Conservation (phyloP, 2,113 vertebrate genomes). For the Gadus macrocephalus region DNA sequence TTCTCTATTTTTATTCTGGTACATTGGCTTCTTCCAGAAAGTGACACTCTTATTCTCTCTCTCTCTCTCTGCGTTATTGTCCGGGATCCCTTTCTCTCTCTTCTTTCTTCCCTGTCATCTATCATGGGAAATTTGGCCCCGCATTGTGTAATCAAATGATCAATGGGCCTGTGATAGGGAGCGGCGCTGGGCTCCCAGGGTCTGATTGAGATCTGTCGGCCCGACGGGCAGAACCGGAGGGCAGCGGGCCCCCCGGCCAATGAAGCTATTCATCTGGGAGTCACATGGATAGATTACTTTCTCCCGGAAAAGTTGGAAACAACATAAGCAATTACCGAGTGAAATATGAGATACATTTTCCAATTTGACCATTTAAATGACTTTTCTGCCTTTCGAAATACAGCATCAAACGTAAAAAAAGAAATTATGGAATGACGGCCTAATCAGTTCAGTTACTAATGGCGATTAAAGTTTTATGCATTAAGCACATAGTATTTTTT, state of each 20-base stretch:
- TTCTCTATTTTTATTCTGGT: not conserved
- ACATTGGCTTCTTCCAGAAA: no score
- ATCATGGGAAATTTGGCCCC: slow-evolving; percentile 51
- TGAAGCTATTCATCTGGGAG: slow-evolving; percentile 17
- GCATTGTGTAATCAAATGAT: slow-evolving; percentile 54
- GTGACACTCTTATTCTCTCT: slow-evolving; percentile 6
- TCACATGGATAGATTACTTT: slow-evolving; percentile 30
- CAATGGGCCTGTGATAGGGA: slow-evolving; percentile 47
- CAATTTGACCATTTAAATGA: slow-evolving; percentile 46
- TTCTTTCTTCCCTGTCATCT: slow-evolving; percentile 33
- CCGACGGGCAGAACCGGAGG: slow-evolving; percentile 17
- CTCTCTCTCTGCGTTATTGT: slow-evolving; percentile 28
- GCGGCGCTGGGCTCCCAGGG: slow-evolving; percentile 38
- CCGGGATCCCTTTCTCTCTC: slow-evolving; percentile 15
- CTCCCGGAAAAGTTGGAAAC: slow-evolving; percentile 29
- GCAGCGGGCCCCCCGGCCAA: slow-evolving; percentile 15
- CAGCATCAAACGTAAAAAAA: not conserved
- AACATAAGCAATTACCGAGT: slow-evolving; percentile 38
- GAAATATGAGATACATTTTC: slow-evolving; percentile 51
- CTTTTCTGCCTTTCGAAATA: slow-evolving; percentile 26
- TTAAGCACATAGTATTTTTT: no score
- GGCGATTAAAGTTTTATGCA: not conserved
- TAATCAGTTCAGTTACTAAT: slow-evolving; percentile 27
- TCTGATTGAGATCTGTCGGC: slow-evolving; percentile 53
- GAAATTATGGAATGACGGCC: slow-evolving; percentile 20